Evolutionary conservation across 1,140 invertebrate genomes (phyloP).

Genomic region (Lepidurus couesii): DNA sequence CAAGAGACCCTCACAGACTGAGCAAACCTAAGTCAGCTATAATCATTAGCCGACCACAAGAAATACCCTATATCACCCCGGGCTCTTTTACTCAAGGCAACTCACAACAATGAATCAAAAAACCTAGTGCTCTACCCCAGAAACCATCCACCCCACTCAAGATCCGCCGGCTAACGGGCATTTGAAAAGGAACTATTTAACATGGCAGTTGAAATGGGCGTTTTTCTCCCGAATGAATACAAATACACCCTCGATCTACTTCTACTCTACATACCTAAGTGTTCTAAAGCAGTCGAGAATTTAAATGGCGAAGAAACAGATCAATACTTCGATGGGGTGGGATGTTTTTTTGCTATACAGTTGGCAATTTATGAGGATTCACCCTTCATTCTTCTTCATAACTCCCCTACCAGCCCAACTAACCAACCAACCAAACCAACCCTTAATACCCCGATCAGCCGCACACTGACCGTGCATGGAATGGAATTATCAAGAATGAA

Average conservation of each 20-base stretch:
- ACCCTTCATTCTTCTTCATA: neutral
- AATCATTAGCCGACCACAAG: slow-evolving; percentile 7
- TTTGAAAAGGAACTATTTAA: neutral
- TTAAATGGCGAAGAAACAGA: neutral
- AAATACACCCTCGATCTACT: neutral
- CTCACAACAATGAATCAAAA: slow-evolving; percentile 10
- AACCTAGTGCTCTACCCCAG: neutral
- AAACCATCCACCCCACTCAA: neutral
- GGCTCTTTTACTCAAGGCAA: neutral
- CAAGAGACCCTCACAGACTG: neutral
- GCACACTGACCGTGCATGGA: neutral
- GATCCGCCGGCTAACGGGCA: neutral
- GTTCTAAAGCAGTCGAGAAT: neutral
- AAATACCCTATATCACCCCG: neutral
- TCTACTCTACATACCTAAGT: neutral
- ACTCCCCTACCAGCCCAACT: neutral
- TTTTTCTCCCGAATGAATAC: neutral
- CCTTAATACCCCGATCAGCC: slow-evolving; percentile 2
- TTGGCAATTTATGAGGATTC: neutral
- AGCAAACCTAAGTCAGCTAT: neutral
- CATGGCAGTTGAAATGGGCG: neutral
- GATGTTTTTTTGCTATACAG: neutral
- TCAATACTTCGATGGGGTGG: neutral
- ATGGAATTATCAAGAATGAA: neutral
- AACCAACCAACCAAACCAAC: neutral